Percentiles rank a stretch among this genome's conserved stretches.
Conservation (phyloP, 2,797 vertebrate genomes). For the Mormyrops attenuatus region DNA sequence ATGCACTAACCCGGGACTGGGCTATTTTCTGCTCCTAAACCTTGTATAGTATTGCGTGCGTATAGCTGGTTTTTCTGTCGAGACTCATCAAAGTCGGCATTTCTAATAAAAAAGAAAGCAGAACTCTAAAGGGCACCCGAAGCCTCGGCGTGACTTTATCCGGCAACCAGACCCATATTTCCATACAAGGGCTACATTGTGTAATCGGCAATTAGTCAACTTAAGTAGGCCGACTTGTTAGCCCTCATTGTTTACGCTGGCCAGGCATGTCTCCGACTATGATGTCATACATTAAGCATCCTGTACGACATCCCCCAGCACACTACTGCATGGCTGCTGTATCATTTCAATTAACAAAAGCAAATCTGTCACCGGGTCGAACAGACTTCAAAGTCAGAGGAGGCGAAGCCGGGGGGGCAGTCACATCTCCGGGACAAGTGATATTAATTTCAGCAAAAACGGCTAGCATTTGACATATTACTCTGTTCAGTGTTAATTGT, state of each 20-base stretch:
- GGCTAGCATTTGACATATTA: neutral
- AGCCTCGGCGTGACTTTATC: neutral
- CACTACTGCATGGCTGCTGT: conserved; percentile 48
- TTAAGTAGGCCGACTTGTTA: conserved; percentile 37
- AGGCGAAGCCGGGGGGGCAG: neutral
- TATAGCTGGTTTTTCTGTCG: neutral
- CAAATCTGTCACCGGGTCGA: conserved; percentile 63
- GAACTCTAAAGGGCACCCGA: neutral
- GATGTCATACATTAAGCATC: conserved; percentile 52
- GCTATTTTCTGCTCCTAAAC: neutral
- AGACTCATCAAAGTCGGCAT: neutral
- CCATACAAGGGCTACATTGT: conserved; percentile 19
- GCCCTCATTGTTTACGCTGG: conserved; percentile 45
- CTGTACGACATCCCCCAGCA: conserved; percentile 57
- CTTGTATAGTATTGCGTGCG: neutral
- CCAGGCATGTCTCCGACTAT: conserved; percentile 42
- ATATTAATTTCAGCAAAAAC: neutral
- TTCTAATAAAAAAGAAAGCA: neutral
- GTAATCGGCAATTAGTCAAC: conserved; percentile 42
- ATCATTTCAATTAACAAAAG: conserved; percentile 61
- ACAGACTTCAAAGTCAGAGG: conserved; percentile 63
- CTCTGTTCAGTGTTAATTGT: neutral
- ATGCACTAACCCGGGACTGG: neutral
- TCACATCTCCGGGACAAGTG: neutral
- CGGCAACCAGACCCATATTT: neutral